phyloP scores from a whole-genome alignment of 2,888 invertebrate species.

The Drosophila mayaguana region DNA sequence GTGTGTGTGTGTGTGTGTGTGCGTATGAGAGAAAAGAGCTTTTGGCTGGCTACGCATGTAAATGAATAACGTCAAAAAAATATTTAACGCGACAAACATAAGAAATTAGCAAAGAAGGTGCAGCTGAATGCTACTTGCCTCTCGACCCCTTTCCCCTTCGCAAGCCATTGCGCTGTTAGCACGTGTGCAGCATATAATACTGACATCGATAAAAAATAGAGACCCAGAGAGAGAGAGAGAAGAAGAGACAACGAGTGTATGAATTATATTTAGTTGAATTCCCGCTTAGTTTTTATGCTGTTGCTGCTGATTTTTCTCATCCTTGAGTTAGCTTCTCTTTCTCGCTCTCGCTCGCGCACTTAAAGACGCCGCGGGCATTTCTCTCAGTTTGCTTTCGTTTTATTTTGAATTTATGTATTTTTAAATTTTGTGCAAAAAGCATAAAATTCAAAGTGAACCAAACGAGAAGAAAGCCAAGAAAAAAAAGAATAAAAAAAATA shows the following conservation, averaged over 20 bases:
- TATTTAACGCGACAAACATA: slow-evolving; percentile 55
- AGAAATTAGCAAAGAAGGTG: slow-evolving; percentile 64
- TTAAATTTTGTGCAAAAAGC: slow-evolving; percentile 60
- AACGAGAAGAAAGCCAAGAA: slow-evolving; percentile 39
- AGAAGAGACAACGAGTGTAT: slow-evolving; percentile 29
- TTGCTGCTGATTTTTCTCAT: slow-evolving; percentile 30
- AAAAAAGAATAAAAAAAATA: slow-evolving; percentile 13
- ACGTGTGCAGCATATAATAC: slow-evolving; percentile 51
- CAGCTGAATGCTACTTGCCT: slow-evolving; percentile 14
- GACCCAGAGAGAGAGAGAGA: neutral
- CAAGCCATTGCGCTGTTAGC: slow-evolving; percentile 18
- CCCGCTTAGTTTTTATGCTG: slow-evolving; percentile 33
- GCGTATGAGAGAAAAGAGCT: slow-evolving; percentile 32
- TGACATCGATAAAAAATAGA: slow-evolving; percentile 19
- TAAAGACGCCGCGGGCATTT: slow-evolving; percentile 43
- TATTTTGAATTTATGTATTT: slow-evolving; percentile 69
- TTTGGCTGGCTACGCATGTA: slow-evolving; percentile 55
- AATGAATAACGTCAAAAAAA: slow-evolving; percentile 62
- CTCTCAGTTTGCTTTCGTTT: slow-evolving; percentile 37
- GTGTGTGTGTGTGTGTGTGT: slow-evolving; percentile 5
- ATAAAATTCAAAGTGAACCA: slow-evolving; percentile 56
- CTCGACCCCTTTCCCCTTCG: neutral
- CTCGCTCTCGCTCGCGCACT: slow-evolving; percentile 36
- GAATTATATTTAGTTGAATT: slow-evolving; percentile 54
- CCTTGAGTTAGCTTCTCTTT: slow-evolving; percentile 38